Percentiles rank a stretch among this genome's conserved stretches.
These are phyloP conservation scores for Drosophila mayri DNA, from an alignment of 1,140 invertebrate genomes.

Conservation along the genomic window DNA sequence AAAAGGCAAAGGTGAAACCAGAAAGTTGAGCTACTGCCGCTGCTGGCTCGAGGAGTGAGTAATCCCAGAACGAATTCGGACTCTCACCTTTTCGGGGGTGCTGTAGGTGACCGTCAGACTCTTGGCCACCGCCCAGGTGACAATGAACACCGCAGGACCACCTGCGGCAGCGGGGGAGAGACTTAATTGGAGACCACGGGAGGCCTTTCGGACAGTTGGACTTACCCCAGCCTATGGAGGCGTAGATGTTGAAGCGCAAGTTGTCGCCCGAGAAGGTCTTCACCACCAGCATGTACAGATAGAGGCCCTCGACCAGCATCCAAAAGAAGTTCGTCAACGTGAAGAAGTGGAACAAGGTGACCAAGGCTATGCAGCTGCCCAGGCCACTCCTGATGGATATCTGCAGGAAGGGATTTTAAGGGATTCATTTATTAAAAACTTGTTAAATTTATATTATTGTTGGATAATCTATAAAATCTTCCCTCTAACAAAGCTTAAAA, in stretches of 20 bases:
- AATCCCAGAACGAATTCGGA: conserved; percentile 13
- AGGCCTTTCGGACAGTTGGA: conserved; percentile 42
- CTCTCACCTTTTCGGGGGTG: conserved; percentile 57
- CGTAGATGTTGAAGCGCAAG: conserved; percentile 94
- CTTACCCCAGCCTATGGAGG: conserved; percentile 97
- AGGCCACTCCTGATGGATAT: conserved; percentile 84
- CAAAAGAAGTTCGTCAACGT: conserved; percentile 98
- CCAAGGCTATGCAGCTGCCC: conserved; percentile 89
- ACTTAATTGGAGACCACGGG: conserved; percentile 46
- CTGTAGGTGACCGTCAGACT: conserved; percentile 85
- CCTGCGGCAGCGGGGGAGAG: conserved; percentile 85
- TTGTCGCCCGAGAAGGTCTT: conserved; percentile 96
- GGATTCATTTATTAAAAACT: background rate
- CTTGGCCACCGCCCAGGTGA: conserved; percentile 89
- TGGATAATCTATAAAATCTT: background rate
- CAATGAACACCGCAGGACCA: conserved; percentile 89
- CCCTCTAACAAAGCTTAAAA: no score
- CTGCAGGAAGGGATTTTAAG: conserved; percentile 19
- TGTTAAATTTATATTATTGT: no score
- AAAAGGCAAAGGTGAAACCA: conserved; percentile 16
- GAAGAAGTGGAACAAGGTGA: conserved; percentile 94
- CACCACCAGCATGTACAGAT: conserved; percentile 97
- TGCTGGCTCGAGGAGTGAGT: background rate
- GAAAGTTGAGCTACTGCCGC: conserved; percentile 12
- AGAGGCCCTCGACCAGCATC: conserved; percentile 99